Evolutionary conservation across 30 jellyfish, hydroid and myxozoan genomes (phyloP), one percentile per base, ranked within the genome.

Genomic region (Thelohanellus kitauei): DNA sequence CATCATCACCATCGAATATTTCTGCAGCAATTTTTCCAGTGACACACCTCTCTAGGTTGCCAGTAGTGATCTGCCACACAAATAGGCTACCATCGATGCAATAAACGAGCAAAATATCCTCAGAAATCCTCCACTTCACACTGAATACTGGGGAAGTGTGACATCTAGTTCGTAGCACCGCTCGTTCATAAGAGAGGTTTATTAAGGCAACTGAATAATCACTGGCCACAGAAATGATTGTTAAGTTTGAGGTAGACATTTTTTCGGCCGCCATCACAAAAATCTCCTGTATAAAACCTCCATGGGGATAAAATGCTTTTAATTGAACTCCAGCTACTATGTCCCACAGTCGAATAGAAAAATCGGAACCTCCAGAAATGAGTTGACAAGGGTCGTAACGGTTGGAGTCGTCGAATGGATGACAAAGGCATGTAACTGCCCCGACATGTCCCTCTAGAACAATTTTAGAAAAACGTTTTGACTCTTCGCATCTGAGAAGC

Each of bases 51-150:
- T 82, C 99, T 19, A 82, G 62, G 50, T 82, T 88, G 14, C 99
- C 99, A 17, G 99, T 60, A 40, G 60, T 88, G 86, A 82, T 57
- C 44, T 82, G 99, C 99, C 99, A 82, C 15, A 82, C 89, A 47
- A 64, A 82, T 10, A 82, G 86, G 39, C 84, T 49, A 22, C 99
- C 99, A 82, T 82, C 99, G 5, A 86, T 61, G 29, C 99, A 82
- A 14, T 90, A 89, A 8, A 82, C 82, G 35, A 82, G 89, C 90
- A 82, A 47, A 35, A 82, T 59, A 31, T 82, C 99, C 23, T 82
- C 99, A 40, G 55, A 50, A 6, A 67, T 83, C 6, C 99, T 60
- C 99, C 99, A 82, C 37, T 85, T 51, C 19, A 82, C 66, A 14
- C 84, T 58, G 23, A 57, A 86, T 17, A 82, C 99, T 18, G 99